A percentile compares a stretch with the other conserved stretches of the same genome.
phyloP scores from a whole-genome alignment of 2,113 vertebrate genomes.

The Ondatra zibethicus region DNA sequence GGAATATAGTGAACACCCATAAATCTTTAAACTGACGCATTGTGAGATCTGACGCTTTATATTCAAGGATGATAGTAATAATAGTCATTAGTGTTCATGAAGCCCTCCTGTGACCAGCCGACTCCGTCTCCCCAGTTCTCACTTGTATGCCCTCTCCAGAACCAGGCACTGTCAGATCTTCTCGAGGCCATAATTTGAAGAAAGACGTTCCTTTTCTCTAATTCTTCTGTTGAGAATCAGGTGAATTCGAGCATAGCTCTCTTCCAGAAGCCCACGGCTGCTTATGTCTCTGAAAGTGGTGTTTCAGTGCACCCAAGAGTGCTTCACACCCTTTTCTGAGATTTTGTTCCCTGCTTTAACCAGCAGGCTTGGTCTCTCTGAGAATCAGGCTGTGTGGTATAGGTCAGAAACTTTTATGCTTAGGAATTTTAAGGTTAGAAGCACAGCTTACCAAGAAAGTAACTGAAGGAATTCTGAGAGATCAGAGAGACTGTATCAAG shows the following conservation, averaged over 20 bases:
- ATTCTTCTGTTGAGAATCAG: neutral
- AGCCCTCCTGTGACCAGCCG: neutral
- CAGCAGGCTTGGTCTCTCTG: neutral
- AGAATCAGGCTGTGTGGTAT: neutral
- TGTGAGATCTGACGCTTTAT: conserved; percentile 17
- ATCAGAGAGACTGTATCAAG: conserved; percentile 5
- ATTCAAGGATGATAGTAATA: conserved; percentile 1
- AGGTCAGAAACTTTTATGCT: neutral
- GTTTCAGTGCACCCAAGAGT: neutral
- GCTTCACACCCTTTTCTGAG: neutral
- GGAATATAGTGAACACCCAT: conserved; percentile 1
- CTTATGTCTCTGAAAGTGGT: neutral
- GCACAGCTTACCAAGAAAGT: neutral
- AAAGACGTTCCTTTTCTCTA: neutral
- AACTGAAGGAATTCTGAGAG: neutral
- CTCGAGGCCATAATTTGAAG: conserved; percentile 16
- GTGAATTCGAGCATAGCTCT: neutral
- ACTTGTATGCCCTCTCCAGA: neutral
- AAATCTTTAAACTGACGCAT: neutral
- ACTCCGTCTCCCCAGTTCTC: neutral
- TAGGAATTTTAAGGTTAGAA: conserved; percentile 46
- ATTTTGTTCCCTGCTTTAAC: neutral
- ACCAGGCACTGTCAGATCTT: neutral
- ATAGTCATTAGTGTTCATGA: neutral
- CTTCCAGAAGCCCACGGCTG: conserved; percentile 4